Conservation (phyloP, 2,797 vertebrate genomes). For the Peromyscus eremicus region DNA sequence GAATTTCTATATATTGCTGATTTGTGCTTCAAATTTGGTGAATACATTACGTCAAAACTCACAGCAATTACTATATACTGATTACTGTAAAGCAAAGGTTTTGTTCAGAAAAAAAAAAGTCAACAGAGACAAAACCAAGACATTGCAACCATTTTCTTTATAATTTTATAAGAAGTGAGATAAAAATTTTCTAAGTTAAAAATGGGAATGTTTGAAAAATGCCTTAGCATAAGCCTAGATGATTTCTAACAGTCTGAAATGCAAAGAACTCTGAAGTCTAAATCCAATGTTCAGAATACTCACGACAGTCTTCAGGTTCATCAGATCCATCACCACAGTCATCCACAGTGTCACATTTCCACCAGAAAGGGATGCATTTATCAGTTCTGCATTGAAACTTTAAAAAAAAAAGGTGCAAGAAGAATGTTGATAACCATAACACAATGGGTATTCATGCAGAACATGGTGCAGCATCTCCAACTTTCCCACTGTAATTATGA, state of each 20-base stretch:
- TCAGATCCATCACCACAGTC: slow-evolving; percentile 97
- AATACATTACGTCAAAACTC: slow-evolving; percentile 1
- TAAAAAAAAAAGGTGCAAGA: not conserved
- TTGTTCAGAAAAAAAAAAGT: not conserved
- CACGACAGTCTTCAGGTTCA: slow-evolving; percentile 95
- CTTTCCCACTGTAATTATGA: not conserved
- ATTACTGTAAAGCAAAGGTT: not conserved
- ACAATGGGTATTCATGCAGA: not conserved
- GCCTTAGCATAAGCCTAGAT: not conserved
- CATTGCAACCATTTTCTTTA: not conserved
- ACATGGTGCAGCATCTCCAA: too few species aligned
- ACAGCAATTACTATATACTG: not conserved
- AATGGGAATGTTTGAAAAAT: not conserved
- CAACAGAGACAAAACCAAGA: not conserved
- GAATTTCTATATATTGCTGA: not conserved
- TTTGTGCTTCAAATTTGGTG: not conserved
- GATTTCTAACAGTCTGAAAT: not conserved
- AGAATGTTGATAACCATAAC: not conserved
- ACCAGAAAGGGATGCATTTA: slow-evolving; percentile 98
- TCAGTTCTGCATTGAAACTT: slow-evolving; percentile 98
- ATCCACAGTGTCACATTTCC: slow-evolving; percentile 98
- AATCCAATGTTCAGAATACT: slow-evolving; percentile 83
- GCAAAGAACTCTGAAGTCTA: not conserved
- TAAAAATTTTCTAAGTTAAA: not conserved
- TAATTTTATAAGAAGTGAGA: not conserved